A percentile compares a stretch with the other conserved stretches of the same genome.
phyloP scores from a whole-genome alignment of 1,140 invertebrate genomes.

The Drosophila subpulchrella region DNA sequence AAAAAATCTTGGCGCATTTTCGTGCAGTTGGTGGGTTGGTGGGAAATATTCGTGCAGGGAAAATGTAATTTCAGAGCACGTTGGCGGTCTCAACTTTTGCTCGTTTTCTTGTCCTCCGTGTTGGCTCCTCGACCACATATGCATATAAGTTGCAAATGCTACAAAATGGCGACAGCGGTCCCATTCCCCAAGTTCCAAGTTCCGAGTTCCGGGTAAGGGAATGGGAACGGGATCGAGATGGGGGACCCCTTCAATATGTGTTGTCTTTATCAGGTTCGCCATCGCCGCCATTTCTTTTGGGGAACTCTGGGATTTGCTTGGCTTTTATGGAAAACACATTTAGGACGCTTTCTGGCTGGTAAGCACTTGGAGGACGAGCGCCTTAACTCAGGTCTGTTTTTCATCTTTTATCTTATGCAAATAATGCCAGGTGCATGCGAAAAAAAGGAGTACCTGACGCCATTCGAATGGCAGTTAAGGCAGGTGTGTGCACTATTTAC shows the following conservation, averaged over 20 bases:
- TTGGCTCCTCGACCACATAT: conserved; percentile 49
- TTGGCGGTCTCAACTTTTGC: conserved; percentile 36
- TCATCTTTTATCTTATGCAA: conserved; percentile 78
- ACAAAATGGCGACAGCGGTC: conserved; percentile 76
- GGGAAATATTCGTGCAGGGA: conserved; percentile 72
- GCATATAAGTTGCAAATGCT: conserved; percentile 76
- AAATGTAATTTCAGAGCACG: conserved; percentile 79
- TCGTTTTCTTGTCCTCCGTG: conserved; percentile 18
- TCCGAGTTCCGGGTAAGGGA: background rate
- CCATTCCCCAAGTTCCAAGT: conserved; percentile 29
- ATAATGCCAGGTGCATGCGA: conserved; percentile 71
- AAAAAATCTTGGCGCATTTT: conserved; percentile 74
- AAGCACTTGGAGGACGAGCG: conserved; percentile 41
- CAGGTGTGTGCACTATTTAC: conserved; percentile 68
- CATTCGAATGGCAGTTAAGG: conserved; percentile 47
- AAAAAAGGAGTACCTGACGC: conserved; percentile 33
- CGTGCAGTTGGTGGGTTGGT: conserved; percentile 66
- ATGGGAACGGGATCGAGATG: too few relatives aligned
- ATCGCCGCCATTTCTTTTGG: conserved; percentile 44
- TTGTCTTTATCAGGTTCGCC: conserved; percentile 76
- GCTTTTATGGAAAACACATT: conserved; percentile 77
- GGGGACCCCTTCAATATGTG: conserved; percentile 45
- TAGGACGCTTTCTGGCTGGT: conserved; percentile 53
- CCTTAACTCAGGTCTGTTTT: conserved; percentile 40
- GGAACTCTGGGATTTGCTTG: conserved; percentile 50